Percentiles rank a stretch among this genome's conserved stretches.
These are phyloP conservation scores for Athene noctua DNA, from an alignment of 2,113 vertebrate species.

Conservation along the genomic window DNA sequence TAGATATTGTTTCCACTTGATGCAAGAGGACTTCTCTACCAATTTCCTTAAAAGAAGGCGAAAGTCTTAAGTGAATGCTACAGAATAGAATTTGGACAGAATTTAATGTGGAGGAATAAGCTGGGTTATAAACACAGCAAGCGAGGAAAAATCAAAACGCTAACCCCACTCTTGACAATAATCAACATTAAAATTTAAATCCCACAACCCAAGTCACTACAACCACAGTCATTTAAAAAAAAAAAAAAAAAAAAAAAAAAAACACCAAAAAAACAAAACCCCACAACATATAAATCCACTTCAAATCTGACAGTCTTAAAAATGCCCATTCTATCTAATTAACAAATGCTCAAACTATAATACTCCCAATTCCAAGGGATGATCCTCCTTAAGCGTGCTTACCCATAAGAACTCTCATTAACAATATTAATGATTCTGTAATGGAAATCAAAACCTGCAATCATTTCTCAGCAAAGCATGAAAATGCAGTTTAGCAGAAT, in stretches of 20 bases:
- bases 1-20: not conserved
- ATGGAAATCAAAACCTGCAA: constrained; percentile 66
- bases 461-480: constrained; percentile 62
- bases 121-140: not conserved
- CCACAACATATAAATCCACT: constrained; percentile 15
- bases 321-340: constrained; percentile 50
- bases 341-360: constrained; percentile 54
- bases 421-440: constrained; percentile 64
- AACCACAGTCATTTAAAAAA: constrained; percentile 8
- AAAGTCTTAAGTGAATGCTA: not conserved
- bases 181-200: not conserved
- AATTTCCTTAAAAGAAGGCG: not conserved
- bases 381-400: constrained; percentile 67
- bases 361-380: constrained; percentile 61
- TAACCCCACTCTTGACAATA: not conserved
- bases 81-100: not conserved
- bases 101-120: not conserved
- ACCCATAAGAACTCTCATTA: constrained; percentile 66
- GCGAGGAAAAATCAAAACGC: not conserved
- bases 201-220: not conserved
- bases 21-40: not conserved
- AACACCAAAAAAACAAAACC: too few species aligned
- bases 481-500: constrained; percentile 61
- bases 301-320: not conserved
- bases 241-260: not conserved